phyloP scores from a whole-genome alignment of 2,113 vertebrate species.

The Leptobrachium leishanense region DNA sequence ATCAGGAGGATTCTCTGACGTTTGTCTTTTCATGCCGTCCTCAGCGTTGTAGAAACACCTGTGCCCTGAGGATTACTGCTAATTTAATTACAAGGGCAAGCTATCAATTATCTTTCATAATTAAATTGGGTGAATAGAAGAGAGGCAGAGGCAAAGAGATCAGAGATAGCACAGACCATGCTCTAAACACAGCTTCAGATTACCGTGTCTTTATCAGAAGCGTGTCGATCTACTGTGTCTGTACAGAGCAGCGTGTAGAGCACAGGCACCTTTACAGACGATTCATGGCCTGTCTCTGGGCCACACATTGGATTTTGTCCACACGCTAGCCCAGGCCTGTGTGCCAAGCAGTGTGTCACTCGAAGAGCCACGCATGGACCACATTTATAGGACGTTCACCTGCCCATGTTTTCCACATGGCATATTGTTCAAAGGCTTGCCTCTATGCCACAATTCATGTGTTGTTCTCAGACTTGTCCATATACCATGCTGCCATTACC shows the following conservation, averaged over 20 bases:
- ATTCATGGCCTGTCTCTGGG: too few species aligned
- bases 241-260: constrained; percentile 2
- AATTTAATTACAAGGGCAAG: constrained; percentile 35
- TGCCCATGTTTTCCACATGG: too few species aligned
- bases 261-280: too few species aligned
- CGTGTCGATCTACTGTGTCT: constrained; percentile 14
- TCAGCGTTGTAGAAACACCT: constrained; percentile 13
- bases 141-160: constrained; percentile 18
- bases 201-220: constrained; percentile 34
- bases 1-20: neutral
- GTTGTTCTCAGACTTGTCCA: too few species aligned
- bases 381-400: too few species aligned
- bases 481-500: too few species aligned
- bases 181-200: constrained; percentile 24
- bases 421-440: too few species aligned
- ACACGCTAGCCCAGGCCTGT: too few species aligned
- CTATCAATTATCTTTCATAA: constrained; percentile 38
- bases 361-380: too few species aligned
- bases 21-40: neutral
- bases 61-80: constrained; percentile 35
- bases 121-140: constrained; percentile 37
- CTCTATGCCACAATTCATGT: too few species aligned
- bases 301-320: too few species aligned
- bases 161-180: constrained; percentile 7
- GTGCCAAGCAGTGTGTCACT: too few species aligned